Percentiles rank a stretch among this genome's conserved stretches.
Evolutionary conservation across 2,888 invertebrate species (phyloP).

Genomic region (Julus scanicus): DNA sequence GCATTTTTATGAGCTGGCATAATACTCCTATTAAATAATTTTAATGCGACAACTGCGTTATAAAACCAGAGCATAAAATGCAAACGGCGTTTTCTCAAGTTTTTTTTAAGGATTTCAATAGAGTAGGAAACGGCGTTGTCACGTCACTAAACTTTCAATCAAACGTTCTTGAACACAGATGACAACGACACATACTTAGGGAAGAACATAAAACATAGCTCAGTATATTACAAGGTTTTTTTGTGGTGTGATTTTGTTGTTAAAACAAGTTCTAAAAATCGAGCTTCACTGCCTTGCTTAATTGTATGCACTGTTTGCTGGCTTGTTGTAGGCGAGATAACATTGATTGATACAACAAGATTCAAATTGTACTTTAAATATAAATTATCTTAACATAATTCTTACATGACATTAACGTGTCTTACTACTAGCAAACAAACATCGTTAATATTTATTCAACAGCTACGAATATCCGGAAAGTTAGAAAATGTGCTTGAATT

Average conservation of each 20-base stretch:
- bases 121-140: not conserved
- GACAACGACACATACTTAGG: not conserved
- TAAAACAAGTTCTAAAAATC: too few relatives aligned
- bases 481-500: too few relatives aligned
- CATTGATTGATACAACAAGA: too few relatives aligned
- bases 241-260: not conserved
- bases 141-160: slow-evolving; percentile 26
- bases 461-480: too few relatives aligned
- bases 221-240: not conserved
- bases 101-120: not conserved
- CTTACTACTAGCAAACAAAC: too few relatives aligned
- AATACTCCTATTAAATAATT: slow-evolving; percentile 33
- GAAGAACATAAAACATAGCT: not conserved
- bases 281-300: not conserved
- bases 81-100: slow-evolving; percentile 33
- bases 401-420: too few relatives aligned
- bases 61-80: slow-evolving; percentile 14
- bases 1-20: slow-evolving; percentile 31
- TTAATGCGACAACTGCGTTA: slow-evolving; percentile 33
- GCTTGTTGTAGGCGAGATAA: too few relatives aligned
- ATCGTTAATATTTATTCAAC: too few relatives aligned
- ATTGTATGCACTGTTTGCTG: not conserved
- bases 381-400: too few relatives aligned
- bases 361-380: too few relatives aligned
- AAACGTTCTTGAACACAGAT: not conserved